Percentiles rank a stretch among this genome's conserved stretches.
These are phyloP conservation scores for Meta bourneti DNA, from an alignment of 2,888 invertebrate genomes.

Conservation along the genomic window DNA sequence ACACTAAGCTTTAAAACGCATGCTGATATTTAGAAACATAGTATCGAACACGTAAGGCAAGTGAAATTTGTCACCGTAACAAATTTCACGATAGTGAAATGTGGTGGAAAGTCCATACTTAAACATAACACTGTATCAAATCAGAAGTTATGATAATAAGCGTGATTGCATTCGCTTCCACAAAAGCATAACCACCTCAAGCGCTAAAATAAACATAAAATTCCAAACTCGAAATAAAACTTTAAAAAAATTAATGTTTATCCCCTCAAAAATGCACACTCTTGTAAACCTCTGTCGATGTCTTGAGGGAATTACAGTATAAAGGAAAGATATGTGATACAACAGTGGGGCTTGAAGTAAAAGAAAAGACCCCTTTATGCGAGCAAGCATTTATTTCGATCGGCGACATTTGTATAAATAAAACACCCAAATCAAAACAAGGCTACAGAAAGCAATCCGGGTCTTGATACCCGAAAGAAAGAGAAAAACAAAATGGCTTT, in stretches of 20 bases:
- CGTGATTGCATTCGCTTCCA: background rate
- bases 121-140: background rate
- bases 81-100: too few species aligned
- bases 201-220: background rate
- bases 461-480: conserved; percentile 21
- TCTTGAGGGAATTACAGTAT: conserved; percentile 12
- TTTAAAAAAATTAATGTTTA: background rate
- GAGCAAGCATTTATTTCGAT: conserved; percentile 42
- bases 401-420: conserved; percentile 60
- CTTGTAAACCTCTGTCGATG: background rate
- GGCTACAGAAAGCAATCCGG: conserved; percentile 36
- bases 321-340: conserved; percentile 24
- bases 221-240: background rate
- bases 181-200: background rate
- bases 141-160: background rate
- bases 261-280: background rate
- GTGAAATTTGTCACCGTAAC: too few species aligned
- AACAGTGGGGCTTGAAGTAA: background rate
- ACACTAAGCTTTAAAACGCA: too few species aligned
- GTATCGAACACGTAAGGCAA: too few species aligned
- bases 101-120: background rate
- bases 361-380: conserved; percentile 33
- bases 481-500: conserved; percentile 48
- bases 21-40: too few species aligned
- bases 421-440: conserved; percentile 51